These are phyloP conservation scores for Drosophila miranda DNA, from an alignment of 1,140 invertebrate genomes.

Conservation along the genomic window DNA sequence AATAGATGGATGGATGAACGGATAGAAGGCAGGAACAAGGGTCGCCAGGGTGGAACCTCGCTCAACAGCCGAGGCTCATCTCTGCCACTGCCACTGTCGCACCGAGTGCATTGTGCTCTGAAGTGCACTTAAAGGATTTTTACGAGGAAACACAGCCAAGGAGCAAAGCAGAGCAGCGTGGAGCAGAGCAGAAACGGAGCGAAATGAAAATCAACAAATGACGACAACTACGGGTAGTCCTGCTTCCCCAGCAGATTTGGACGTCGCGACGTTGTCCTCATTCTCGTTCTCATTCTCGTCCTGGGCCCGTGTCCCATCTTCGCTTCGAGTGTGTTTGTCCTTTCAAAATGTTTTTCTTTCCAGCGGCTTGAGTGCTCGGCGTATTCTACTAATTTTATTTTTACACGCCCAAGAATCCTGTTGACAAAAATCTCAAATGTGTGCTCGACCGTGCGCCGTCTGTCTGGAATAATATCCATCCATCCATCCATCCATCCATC, in stretches of 20 bases:
- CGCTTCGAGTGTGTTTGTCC: slow-evolving; percentile 68
- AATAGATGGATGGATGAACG: too few relatives aligned
- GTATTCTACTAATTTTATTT: slow-evolving; percentile 76
- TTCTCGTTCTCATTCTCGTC: slow-evolving; percentile 1
- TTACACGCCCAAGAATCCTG: slow-evolving; percentile 51
- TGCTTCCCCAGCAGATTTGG: slow-evolving; percentile 3
- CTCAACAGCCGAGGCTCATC: slow-evolving; percentile 12
- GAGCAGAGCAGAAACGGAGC: slow-evolving; percentile 13
- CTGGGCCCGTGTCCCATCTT: neutral
- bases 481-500: slow-evolving; percentile 21
- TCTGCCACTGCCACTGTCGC: slow-evolving; percentile 15
- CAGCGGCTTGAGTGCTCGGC: slow-evolving; percentile 72
- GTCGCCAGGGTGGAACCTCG: slow-evolving; percentile 20
- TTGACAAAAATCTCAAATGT: slow-evolving; percentile 74
- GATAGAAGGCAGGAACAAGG: slow-evolving; percentile 13
- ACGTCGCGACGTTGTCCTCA: slow-evolving; percentile 16
- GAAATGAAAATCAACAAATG: slow-evolving; percentile 69
- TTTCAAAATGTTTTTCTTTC: slow-evolving; percentile 81
- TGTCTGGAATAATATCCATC: slow-evolving; percentile 53
- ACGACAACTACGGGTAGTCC: slow-evolving; percentile 61
- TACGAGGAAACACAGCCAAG: slow-evolving; percentile 42
- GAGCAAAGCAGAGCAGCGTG: slow-evolving; percentile 5
- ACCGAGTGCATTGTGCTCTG: slow-evolving; percentile 71
- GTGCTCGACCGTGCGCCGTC: slow-evolving; percentile 55
- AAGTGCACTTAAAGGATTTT: slow-evolving; percentile 78